These are phyloP conservation scores for Urocyon cinereoargenteus DNA, from an alignment of 2,797 vertebrate species.

Conservation along the genomic window DNA sequence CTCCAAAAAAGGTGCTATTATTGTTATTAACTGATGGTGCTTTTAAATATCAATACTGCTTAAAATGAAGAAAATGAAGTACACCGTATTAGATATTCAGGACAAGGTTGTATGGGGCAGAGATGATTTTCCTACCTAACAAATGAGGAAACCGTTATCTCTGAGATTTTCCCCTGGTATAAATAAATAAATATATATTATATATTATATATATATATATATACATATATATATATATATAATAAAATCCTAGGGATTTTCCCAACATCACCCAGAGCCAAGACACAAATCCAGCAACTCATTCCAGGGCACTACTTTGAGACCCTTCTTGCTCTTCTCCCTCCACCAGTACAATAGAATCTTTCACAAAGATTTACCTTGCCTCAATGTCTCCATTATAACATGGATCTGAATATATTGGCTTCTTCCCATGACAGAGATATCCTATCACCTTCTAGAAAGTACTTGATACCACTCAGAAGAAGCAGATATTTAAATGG, in stretches of 20 bases:
- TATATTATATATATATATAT: too few species aligned
- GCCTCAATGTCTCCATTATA: background rate
- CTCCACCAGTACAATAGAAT: background rate
- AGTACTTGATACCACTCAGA: background rate
- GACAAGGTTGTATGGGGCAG: background rate
- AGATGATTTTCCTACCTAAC: background rate
- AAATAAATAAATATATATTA: too few species aligned
- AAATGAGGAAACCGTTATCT: background rate
- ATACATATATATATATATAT: too few species aligned
- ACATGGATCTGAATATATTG: background rate
- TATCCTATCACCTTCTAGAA: background rate
- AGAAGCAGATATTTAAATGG: background rate
- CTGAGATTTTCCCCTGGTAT: too few species aligned
- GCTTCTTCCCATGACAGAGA: background rate
- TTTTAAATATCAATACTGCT: conserved; percentile 19
- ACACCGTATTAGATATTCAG: background rate
- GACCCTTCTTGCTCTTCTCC: background rate
- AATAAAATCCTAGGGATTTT: too few species aligned
- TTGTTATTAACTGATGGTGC: background rate
- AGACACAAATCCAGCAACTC: background rate
- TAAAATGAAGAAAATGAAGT: background rate
- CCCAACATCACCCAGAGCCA: background rate
- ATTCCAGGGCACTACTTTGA: background rate
- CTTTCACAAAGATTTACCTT: background rate
- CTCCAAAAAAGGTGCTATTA: background rate